Conservation (phyloP, 2,797 vertebrate species). For the Meda fulgida region DNA sequence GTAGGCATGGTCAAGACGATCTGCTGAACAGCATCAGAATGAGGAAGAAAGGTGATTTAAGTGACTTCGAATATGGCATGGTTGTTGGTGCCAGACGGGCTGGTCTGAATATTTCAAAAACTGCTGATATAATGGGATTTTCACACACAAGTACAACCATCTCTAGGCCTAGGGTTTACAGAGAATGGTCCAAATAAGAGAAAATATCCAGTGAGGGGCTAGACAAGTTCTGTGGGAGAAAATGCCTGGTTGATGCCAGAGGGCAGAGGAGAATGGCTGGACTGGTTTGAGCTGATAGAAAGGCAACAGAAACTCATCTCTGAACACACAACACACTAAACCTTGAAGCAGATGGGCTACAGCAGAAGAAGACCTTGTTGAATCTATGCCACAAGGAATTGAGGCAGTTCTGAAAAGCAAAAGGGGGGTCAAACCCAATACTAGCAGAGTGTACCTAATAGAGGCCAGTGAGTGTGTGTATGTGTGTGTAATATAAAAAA, state of each 20-base stretch:
- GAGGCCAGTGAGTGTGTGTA: too few relatives aligned
- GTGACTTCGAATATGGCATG: not conserved
- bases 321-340: too few relatives aligned
- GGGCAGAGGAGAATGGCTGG: constrained; percentile 46
- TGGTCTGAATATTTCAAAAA: not conserved
- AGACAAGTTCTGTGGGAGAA: not conserved
- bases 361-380: too few relatives aligned
- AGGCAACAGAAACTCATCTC: not conserved
- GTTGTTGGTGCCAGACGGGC: not conserved
- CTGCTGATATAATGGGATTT: not conserved
- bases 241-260: constrained; percentile 56
- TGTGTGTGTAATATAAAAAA: not conserved
- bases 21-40: not conserved
- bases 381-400: too few relatives aligned
- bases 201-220: too few relatives aligned
- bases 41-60: not conserved
- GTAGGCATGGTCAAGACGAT: not conserved
- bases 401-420: too few relatives aligned
- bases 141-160: not conserved
- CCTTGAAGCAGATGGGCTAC: too few relatives aligned
- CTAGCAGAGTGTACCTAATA: too few relatives aligned
- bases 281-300: constrained; percentile 46
- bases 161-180: not conserved
- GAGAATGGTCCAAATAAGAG: not conserved
- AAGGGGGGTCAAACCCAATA: too few relatives aligned